Base-by-base conservation (phyloP, 2,113 vertebrate genomes). In the Stercorarius parasiticus region DNA sequence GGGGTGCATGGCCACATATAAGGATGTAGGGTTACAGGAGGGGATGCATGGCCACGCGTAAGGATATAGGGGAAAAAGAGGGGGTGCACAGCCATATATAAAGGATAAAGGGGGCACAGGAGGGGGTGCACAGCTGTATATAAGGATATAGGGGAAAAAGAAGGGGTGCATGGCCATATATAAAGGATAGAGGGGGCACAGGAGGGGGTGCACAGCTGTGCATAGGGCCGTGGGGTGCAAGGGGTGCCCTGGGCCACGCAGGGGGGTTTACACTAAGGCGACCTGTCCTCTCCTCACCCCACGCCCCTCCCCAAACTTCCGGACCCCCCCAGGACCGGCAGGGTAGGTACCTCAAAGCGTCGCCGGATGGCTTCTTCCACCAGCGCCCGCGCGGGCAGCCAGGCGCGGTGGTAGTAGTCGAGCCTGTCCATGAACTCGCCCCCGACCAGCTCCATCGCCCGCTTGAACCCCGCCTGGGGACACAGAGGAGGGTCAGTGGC, bases 371-470 rank as follows among this genome's bases (percentile, higher is more conserved):
- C 99, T 4, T 98, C 96, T 58, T 99, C 98, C 94, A 99, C 99
- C n/a, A 99, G 95, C 0, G 43, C 84, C n/a, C 98, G 98, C 1
- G 99, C 99, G 0, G 99, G 99, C 59, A 99, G 97, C 99, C 99
- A 99, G 84, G 98, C 98, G 1, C 91, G 98, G 82, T 97, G 98
- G 95, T 98, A 99, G 86, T 97, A 99, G 12, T 99, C 98, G 27
- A 99, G 50, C 4, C 99, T 98, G 79, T 99, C 98, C 95, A 99
- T 78, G 96, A 99, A 99, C 95, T 99, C 99, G 0, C 96, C 94
- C 23, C 96, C 99, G 2, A 99, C 99, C 96, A 99, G 94, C 88
- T 98, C 98, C 98, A 99, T 88, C 3, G 99, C 99, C 55, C 98
- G 97, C 69, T 49, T 96, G 98, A 99, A 99, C 23, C 98, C 98